Evolutionary conservation across 2,888 invertebrate species (phyloP).

Genomic region (Drosophila pseudotalamancana): DNA sequence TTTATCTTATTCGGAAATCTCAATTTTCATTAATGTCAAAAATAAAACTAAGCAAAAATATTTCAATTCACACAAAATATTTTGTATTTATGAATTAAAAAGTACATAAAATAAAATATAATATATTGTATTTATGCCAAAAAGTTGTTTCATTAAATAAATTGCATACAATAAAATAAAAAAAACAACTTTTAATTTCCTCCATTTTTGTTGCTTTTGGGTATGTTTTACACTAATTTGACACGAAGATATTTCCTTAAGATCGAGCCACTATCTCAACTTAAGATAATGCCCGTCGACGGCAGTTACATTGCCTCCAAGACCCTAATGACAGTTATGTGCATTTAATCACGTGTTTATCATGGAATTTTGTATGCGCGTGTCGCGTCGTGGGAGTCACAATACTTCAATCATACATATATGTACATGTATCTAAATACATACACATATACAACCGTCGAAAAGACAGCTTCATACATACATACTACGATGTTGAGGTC

Average conservation of each 20-base stretch:
- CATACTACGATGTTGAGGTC: conserved; percentile 18
- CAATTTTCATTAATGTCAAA: no score
- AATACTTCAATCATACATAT: neutral
- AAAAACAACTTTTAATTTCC: no score
- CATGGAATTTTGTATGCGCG: conserved; percentile 65
- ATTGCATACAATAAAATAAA: no score
- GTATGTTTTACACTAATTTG: conserved; percentile 31
- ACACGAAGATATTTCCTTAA: conserved; percentile 16
- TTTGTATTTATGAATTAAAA: no score
- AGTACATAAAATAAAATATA: no score
- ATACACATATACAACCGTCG: conserved; percentile 5
- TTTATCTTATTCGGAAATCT: no score
- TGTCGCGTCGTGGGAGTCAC: conserved; percentile 54
- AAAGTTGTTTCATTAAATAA: no score
- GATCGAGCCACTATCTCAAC: neutral
- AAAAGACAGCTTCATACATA: neutral
- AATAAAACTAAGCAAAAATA: no score
- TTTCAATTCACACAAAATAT: no score
- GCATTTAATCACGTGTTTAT: conserved; percentile 74
- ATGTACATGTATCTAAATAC: neutral
- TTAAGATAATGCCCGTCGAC: conserved; percentile 13
- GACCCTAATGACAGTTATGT: conserved; percentile 48
- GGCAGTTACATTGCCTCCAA: conserved; percentile 24
- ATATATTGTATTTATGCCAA: no score
- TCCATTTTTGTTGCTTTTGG: neutral